phyloP scores from a whole-genome alignment of 2,888 invertebrate species.

The Mythimna lalbum region DNA sequence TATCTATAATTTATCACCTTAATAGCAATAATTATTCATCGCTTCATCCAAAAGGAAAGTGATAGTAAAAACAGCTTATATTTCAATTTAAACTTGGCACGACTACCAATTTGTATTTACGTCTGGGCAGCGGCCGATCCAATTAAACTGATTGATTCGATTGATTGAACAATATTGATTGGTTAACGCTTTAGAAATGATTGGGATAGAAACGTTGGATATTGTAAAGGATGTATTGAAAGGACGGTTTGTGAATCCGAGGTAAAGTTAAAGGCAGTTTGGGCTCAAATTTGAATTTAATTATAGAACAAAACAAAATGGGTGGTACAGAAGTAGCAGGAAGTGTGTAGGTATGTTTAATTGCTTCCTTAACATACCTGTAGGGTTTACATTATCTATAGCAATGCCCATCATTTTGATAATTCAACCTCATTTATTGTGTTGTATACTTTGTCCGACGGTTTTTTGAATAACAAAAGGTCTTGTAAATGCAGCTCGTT shows the following conservation, averaged over 20 bases:
- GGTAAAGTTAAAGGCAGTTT: conserved; percentile 1
- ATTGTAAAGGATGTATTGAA: conserved; percentile 20
- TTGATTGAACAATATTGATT: conserved; percentile 59
- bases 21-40: conserved; percentile 41
- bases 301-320: background rate
- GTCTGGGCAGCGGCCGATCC: conserved; percentile 37
- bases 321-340: background rate
- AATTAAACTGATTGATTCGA: conserved; percentile 56
- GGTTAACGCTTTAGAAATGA: conserved; percentile 43
- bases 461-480: no score
- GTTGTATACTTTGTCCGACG: no score
- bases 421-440: no score
- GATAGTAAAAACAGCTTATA: conserved; percentile 47
- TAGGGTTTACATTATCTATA: background rate
- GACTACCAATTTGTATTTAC: conserved; percentile 54
- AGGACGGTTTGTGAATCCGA: background rate
- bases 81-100: conserved; percentile 59
- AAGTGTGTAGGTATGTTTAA: background rate
- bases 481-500: no score
- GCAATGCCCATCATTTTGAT: background rate
- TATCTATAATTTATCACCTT: conserved; percentile 35
- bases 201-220: conserved; percentile 19
- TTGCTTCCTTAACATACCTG: background rate
- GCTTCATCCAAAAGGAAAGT: conserved; percentile 39
- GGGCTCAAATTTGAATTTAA: conserved; percentile 6